phyloP scores from a whole-genome alignment of 2,888 invertebrate species.

The Nemurella pictetii region DNA sequence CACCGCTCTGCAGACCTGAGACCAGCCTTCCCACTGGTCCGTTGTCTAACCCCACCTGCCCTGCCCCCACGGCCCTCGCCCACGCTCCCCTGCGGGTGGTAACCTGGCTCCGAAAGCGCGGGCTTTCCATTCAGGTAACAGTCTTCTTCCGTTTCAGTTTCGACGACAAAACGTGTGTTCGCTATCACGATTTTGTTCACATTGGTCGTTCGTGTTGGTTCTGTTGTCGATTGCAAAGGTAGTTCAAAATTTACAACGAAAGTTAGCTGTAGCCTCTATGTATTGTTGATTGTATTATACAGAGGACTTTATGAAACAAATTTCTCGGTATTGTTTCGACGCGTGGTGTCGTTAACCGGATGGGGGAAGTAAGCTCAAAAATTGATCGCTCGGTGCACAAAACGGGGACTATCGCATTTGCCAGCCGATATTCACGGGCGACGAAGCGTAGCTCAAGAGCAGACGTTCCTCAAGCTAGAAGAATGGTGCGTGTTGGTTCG shows the following conservation, averaged over 20 bases:
- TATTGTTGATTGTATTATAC: not conserved
- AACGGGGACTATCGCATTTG: not conserved
- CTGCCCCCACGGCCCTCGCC: not conserved
- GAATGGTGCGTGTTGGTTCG: not conserved
- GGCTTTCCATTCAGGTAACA: not conserved
- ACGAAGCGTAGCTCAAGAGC: not conserved
- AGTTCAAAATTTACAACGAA: not conserved
- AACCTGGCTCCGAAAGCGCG: too few relatives aligned
- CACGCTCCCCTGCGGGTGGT: too few relatives aligned
- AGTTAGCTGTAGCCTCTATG: not conserved
- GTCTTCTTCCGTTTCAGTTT: not conserved
- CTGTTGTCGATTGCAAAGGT: not conserved
- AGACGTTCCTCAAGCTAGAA: not conserved
- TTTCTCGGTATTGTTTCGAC: not conserved
- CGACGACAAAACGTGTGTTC: not conserved
- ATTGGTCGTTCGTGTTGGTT: not conserved
- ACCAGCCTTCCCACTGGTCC: slow-evolving; percentile 37
- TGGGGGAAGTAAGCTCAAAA: not conserved
- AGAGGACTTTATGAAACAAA: not conserved
- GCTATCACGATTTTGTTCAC: not conserved
- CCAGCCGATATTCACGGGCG: not conserved
- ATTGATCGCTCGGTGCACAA: not conserved
- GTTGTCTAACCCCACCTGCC: slow-evolving; percentile 29
- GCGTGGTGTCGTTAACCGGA: not conserved
- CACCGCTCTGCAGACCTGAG: slow-evolving; percentile 77